Conservation (phyloP, 2,888 invertebrate species). For the Eulithis prunata region DNA sequence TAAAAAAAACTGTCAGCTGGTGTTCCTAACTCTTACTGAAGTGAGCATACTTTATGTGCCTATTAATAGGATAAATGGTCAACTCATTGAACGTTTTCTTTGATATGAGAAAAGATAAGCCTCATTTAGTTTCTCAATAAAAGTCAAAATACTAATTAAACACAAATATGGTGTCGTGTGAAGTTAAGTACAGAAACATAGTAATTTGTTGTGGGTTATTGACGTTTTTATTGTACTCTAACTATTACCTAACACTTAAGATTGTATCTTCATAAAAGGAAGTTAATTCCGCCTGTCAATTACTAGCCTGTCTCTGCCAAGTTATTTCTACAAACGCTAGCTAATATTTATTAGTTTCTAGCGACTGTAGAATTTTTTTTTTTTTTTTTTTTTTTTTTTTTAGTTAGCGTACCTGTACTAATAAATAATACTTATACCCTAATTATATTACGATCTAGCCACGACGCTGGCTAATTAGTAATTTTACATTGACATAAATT, state of each 20-base stretch:
- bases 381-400: no score
- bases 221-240: conserved; percentile 21
- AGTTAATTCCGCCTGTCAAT: not conserved
- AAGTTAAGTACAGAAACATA: conserved; percentile 31
- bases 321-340: no score
- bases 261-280: not conserved
- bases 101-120: conserved; percentile 38
- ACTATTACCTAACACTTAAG: conserved; percentile 5
- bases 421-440: no score
- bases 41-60: conserved; percentile 52
- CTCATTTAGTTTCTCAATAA: conserved; percentile 36
- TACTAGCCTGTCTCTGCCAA: no score
- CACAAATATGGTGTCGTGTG: conserved; percentile 36
- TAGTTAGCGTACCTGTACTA: no score
- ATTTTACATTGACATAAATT: no score
- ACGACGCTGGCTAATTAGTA: no score
- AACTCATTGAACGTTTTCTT: conserved; percentile 30
- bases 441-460: no score
- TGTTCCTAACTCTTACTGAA: conserved; percentile 37
- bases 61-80: conserved; percentile 49
- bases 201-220: conserved; percentile 26
- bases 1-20: not conserved
- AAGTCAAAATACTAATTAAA: conserved; percentile 36
- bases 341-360: no score
- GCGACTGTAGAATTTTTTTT: no score